These are phyloP conservation scores for Aselliscus stoliczkanus DNA, from an alignment of 2,797 vertebrate species.

Conservation along the genomic window DNA sequence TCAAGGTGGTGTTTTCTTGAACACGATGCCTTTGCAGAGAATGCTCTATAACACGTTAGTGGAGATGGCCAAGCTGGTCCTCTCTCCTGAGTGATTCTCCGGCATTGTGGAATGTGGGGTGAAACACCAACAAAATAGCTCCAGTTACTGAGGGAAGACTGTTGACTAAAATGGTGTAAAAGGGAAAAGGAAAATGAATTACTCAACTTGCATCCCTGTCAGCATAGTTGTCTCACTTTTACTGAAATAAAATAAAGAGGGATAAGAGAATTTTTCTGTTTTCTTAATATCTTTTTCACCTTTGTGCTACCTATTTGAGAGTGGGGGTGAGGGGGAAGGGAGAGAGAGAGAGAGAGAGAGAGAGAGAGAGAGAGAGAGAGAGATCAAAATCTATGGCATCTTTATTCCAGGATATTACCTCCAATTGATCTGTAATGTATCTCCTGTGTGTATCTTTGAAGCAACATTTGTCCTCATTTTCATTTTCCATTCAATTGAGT, in stretches of 20 bases:
- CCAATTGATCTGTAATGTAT: not conserved
- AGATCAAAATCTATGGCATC: not conserved
- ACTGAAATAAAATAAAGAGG: not conserved
- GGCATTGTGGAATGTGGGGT: not conserved
- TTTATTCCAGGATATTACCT: not conserved
- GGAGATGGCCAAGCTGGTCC: not conserved
- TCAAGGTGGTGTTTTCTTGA: not conserved
- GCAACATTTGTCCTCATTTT: constrained; percentile 34
- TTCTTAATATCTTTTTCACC: not conserved
- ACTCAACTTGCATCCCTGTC: not conserved
- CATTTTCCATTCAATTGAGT: constrained; percentile 28
- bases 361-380: not conserved
- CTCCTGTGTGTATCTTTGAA: constrained; percentile 42
- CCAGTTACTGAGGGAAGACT: not conserved
- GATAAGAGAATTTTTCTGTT: constrained; percentile 23
- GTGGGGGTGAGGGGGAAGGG: not conserved
- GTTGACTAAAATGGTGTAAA: not conserved
- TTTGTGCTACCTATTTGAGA: not conserved
- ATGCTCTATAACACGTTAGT: not conserved
- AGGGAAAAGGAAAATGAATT: not conserved
- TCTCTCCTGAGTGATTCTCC: not conserved
- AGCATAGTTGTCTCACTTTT: not conserved
- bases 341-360: not conserved
- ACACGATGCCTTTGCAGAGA: not conserved
- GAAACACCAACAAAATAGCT: not conserved